These are phyloP conservation scores for Heliconius congener DNA, from an alignment of 1,140 invertebrate species.

Conservation along the genomic window DNA sequence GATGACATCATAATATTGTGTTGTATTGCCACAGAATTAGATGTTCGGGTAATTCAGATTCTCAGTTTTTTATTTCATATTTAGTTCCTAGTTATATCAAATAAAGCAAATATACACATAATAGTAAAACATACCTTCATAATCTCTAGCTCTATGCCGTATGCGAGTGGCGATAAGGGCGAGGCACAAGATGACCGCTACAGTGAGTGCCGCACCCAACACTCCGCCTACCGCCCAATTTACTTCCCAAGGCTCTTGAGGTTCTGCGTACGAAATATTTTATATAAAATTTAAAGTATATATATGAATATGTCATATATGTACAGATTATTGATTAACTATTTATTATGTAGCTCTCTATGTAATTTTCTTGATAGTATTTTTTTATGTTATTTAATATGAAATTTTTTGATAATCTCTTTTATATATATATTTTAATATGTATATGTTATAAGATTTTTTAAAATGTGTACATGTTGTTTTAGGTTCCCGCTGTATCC, in stretches of 20 bases:
- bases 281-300: background rate
- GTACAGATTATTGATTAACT: too few species aligned
- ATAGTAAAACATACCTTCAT: conserved; percentile 59
- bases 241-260: conserved; percentile 73
- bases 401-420: background rate
- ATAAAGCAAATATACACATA: background rate
- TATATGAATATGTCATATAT: too few species aligned
- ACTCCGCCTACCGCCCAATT: conserved; percentile 72
- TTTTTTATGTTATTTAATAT: background rate
- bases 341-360: too few species aligned
- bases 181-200: conserved; percentile 63
- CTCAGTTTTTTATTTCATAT: too few species aligned
- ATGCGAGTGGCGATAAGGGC: conserved; percentile 65
- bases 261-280: conserved; percentile 54
- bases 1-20: too few species aligned
- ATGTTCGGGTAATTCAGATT: too few species aligned
- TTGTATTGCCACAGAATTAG: too few species aligned
- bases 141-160: conserved; percentile 65
- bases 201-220: conserved; percentile 61
- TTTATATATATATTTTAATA: too few species aligned
- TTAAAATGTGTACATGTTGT: background rate
- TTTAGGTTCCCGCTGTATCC: background rate
- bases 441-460: too few species aligned
- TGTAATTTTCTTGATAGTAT: background rate
- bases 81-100: too few species aligned